Evolutionary conservation across 2,888 invertebrate genomes (phyloP).

Genomic region (Stomorhina lunata): DNA sequence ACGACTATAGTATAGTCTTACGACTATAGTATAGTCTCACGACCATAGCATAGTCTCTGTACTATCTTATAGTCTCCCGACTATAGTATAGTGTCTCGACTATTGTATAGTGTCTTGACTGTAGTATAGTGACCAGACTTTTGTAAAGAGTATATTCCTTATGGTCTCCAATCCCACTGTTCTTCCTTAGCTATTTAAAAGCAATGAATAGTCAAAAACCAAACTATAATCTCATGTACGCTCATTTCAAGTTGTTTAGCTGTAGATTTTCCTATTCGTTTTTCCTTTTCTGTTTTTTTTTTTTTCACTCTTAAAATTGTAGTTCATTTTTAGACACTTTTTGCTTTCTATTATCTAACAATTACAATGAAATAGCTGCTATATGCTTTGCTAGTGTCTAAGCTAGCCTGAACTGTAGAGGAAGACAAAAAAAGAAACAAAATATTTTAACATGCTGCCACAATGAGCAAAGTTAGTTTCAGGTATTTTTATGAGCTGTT

Average conservation of each 20-base stretch:
- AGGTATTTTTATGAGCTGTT: constrained; percentile 62
- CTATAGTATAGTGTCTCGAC: too few relatives aligned
- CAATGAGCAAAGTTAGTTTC: constrained; percentile 45
- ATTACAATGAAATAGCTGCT: neutral
- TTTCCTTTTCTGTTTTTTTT: neutral
- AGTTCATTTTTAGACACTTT: neutral
- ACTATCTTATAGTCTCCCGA: too few relatives aligned
- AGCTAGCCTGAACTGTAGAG: neutral
- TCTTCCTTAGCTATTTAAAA: neutral
- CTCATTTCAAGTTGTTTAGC: constrained; percentile 7
- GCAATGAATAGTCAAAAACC: neutral
- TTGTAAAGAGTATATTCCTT: too few relatives aligned
- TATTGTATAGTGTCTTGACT: too few relatives aligned
- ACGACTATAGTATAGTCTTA: too few relatives aligned
- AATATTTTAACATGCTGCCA: constrained; percentile 32
- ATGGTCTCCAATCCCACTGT: too few relatives aligned
- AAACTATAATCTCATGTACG: neutral
- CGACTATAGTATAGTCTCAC: too few relatives aligned
- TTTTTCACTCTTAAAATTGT: neutral
- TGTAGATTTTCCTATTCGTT: neutral
- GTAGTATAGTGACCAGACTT: too few relatives aligned
- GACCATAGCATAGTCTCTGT: too few relatives aligned
- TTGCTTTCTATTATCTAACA: neutral
- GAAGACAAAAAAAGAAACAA: neutral
- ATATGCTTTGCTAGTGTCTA: neutral